Evolutionary conservation across 2,888 invertebrate genomes (phyloP).

Genomic region (Caenorhabditis sinica): DNA sequence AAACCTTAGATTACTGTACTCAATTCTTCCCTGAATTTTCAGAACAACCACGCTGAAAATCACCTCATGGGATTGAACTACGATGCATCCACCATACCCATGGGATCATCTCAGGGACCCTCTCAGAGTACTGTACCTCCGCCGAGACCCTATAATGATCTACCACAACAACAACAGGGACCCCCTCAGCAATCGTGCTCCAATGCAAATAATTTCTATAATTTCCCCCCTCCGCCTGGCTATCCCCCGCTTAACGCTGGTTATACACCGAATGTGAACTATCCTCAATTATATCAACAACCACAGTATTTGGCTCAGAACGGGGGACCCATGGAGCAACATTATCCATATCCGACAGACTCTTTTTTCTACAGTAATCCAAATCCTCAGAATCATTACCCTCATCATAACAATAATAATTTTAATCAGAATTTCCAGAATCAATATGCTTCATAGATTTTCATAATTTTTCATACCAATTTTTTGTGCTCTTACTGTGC

Average conservation of each 20-base stretch:
- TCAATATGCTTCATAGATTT: constrained; percentile 29
- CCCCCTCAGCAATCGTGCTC: not conserved
- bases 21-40: constrained; percentile 12
- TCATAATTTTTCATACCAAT: not conserved
- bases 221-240: constrained; percentile 51
- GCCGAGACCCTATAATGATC: not conserved
- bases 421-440: constrained; percentile 25
- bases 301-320: constrained; percentile 29
- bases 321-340: not conserved
- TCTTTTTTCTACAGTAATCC: not conserved
- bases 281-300: constrained; percentile 56
- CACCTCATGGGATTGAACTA: constrained; percentile 42
- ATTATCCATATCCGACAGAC: constrained; percentile 3
- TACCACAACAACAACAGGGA: not conserved
- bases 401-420: not conserved
- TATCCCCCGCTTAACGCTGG: constrained; percentile 56
- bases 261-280: constrained; percentile 63
- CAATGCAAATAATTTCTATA: constrained; percentile 17
- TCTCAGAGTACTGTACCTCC: not conserved
- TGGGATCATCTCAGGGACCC: not conserved
- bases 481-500: not conserved
- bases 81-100: constrained; percentile 49
- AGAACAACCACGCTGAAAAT: constrained; percentile 61
- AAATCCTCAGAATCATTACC: not conserved
- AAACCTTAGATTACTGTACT: not conserved